phyloP scores from a whole-genome alignment of 2,888 invertebrate genomes.

The Acanthosepion pharaonis region DNA sequence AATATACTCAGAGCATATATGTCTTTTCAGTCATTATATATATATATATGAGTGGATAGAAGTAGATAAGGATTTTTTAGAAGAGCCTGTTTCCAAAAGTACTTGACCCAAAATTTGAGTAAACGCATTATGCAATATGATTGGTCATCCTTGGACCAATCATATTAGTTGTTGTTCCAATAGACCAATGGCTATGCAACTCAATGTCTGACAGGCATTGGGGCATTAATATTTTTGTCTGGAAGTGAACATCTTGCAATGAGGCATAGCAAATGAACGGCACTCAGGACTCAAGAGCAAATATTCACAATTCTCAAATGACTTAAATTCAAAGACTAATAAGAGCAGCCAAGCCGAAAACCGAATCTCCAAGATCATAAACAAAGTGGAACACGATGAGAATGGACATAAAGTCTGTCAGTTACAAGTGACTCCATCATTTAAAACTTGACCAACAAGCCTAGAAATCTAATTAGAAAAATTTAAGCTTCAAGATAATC shows the following conservation, averaged over 20 bases:
- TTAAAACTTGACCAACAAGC: neutral
- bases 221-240: neutral
- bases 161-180: neutral
- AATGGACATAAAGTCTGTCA: neutral
- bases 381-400: neutral
- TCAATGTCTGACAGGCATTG: neutral
- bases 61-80: no score
- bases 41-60: no score
- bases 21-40: no score
- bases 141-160: neutral
- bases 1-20: no score
- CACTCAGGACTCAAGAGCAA: neutral
- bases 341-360: neutral
- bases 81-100: neutral
- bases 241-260: neutral
- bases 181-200: neutral
- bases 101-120: neutral
- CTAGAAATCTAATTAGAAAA: no score
- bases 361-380: neutral
- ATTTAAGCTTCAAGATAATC: no score
- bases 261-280: neutral
- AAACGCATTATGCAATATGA: neutral
- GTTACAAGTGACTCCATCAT: neutral
- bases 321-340: neutral
- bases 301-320: neutral